Percentiles rank a stretch among this genome's conserved stretches.
These are phyloP conservation scores for Eidolon helvum DNA, from an alignment of 2,113 vertebrate genomes.

Conservation along the genomic window DNA sequence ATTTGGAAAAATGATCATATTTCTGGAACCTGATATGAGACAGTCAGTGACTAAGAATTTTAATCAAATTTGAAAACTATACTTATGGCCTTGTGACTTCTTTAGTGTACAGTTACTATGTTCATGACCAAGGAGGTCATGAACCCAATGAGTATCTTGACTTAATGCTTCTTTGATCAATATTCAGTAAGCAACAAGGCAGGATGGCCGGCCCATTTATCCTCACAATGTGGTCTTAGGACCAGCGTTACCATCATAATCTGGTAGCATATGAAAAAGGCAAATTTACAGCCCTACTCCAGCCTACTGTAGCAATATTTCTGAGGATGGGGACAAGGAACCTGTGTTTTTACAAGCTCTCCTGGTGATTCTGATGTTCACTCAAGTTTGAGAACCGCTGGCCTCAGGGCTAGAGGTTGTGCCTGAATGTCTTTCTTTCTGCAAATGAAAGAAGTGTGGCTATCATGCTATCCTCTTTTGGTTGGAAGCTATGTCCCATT, in stretches of 20 bases:
- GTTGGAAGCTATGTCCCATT: background rate
- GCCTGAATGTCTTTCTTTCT: background rate
- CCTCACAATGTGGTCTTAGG: background rate
- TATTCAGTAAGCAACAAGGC: background rate
- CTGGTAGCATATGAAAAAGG: background rate
- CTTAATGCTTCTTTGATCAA: background rate
- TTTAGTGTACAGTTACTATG: background rate
- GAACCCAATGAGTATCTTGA: background rate
- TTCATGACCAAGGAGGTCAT: background rate
- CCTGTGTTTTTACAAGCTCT: background rate
- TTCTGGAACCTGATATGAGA: background rate
- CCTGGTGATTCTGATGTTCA: background rate
- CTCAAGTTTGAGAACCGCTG: background rate
- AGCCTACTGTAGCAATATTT: background rate
- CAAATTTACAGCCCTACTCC: background rate
- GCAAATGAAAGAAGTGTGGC: background rate
- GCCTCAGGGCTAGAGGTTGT: background rate
- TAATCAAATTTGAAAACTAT: constrained; percentile 7
- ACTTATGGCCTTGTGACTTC: background rate
- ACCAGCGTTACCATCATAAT: background rate
- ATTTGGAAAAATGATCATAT: constrained; percentile 1
- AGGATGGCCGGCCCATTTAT: background rate
- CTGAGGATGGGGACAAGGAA: background rate
- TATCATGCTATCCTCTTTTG: background rate
- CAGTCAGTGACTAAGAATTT: background rate